Percentiles rank a stretch among this genome's conserved stretches.
Evolutionary conservation across 2,888 invertebrate species (phyloP).

Genomic region (Artemia sinica): DNA sequence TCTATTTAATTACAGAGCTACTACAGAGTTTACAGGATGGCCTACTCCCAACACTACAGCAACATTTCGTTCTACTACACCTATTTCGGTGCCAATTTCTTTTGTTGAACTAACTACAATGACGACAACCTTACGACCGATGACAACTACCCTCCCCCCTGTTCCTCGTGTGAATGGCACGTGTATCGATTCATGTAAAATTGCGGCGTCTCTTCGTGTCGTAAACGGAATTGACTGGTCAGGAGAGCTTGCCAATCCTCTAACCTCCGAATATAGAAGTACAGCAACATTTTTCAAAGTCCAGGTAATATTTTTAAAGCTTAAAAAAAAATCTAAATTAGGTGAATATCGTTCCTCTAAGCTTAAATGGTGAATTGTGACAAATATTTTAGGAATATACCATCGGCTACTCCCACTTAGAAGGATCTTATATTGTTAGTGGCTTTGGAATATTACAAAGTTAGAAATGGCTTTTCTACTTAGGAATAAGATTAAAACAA

Average conservation of each 20-base stretch:
- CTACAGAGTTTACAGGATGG: slow-evolving; percentile 80
- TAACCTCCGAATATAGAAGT: slow-evolving; percentile 68
- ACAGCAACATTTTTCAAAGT: slow-evolving; percentile 60
- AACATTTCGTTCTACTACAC: slow-evolving; percentile 38
- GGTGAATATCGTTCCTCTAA: too few species aligned
- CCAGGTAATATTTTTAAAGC: slow-evolving; percentile 40
- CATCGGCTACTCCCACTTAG: too few species aligned
- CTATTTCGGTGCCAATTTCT: slow-evolving; percentile 29
- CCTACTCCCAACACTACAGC: slow-evolving; percentile 52
- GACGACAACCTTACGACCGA: slow-evolving; percentile 50
- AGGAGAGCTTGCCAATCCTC: slow-evolving; percentile 65
- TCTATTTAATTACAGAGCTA: slow-evolving; percentile 40
- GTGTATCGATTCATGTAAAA: slow-evolving; percentile 58
- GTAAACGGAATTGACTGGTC: slow-evolving; percentile 65
- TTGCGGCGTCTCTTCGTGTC: slow-evolving; percentile 68
- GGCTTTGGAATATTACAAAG: too few species aligned
- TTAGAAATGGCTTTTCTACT: too few species aligned
- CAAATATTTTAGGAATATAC: too few species aligned
- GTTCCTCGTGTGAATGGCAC: slow-evolving; percentile 51
- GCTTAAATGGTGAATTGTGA: too few species aligned
- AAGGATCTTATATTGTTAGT: too few species aligned
- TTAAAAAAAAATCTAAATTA: too few species aligned
- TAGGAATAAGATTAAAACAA: too few species aligned
- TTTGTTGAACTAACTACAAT: slow-evolving; percentile 35
- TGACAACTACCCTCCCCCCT: slow-evolving; percentile 50